Conservation (phyloP, 2,888 invertebrate species). For the Choreutis nemorana region DNA sequence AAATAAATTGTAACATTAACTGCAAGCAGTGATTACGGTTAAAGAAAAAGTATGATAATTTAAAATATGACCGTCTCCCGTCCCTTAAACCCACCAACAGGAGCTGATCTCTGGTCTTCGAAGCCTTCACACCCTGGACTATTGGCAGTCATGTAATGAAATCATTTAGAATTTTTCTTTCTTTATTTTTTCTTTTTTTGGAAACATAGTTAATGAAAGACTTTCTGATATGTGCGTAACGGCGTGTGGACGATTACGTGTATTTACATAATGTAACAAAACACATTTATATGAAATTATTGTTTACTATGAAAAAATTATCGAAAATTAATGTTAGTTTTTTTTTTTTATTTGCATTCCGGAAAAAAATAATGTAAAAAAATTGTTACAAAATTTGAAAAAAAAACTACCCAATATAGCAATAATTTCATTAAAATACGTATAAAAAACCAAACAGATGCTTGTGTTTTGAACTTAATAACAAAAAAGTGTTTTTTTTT, state of each 20-base stretch:
- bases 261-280: too few species aligned
- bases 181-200: conserved; percentile 48
- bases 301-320: too few species aligned
- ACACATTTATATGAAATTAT: conserved; percentile 4
- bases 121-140: conserved; percentile 35
- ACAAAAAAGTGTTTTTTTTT: background rate
- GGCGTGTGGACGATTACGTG: conserved; percentile 59
- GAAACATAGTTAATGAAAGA: conserved; percentile 50
- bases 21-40: too few species aligned
- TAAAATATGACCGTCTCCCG: conserved; percentile 25
- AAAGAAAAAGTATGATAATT: conserved; percentile 21
- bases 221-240: conserved; percentile 63
- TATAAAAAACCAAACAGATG: conserved; percentile 22
- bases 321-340: too few species aligned
- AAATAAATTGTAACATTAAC: too few species aligned
- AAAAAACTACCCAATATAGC: too few species aligned
- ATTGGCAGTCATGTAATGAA: conserved; percentile 53
- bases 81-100: conserved; percentile 34
- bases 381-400: too few species aligned
- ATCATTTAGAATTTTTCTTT: conserved; percentile 51
- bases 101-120: conserved; percentile 29
- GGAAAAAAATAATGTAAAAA: too few species aligned
- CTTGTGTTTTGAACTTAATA: conserved; percentile 18
- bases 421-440: too few species aligned
- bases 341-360: too few species aligned